Conservation (phyloP, 2,797 vertebrate species). For the Cetoscarus ocellatus region DNA sequence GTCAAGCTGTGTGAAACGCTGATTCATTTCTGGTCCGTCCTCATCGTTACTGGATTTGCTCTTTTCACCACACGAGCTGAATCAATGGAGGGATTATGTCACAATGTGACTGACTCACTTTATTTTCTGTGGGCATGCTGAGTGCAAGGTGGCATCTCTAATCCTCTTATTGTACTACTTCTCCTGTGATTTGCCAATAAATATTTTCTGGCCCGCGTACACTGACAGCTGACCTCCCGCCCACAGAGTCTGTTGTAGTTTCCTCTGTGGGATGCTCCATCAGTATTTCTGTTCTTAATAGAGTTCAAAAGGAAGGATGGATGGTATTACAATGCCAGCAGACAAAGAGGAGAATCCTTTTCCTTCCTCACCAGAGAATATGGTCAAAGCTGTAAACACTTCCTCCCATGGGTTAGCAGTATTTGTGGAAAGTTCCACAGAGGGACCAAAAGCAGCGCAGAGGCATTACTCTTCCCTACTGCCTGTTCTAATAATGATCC, state of each 20-base stretch:
- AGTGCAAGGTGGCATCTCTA: slow-evolving; percentile 51
- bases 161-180: slow-evolving; percentile 57
- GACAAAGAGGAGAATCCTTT: slow-evolving; percentile 49
- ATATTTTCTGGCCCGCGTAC: slow-evolving; percentile 27
- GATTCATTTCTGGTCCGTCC: slow-evolving; percentile 41
- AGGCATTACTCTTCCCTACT: slow-evolving; percentile 19
- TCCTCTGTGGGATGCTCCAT: slow-evolving; percentile 29
- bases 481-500: slow-evolving; percentile 1
- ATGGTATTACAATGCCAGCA: slow-evolving; percentile 40
- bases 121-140: slow-evolving; percentile 51
- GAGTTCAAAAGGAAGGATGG: slow-evolving; percentile 50
- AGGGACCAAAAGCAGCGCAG: neutral
- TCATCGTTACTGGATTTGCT: slow-evolving; percentile 48
- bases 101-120: slow-evolving; percentile 49
- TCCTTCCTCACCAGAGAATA: slow-evolving; percentile 11
- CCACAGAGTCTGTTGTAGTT: slow-evolving; percentile 23
- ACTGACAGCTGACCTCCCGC: slow-evolving; percentile 44
- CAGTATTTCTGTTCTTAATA: slow-evolving; percentile 47
- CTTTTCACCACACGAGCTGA: slow-evolving; percentile 44
- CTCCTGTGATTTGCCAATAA: slow-evolving; percentile 41
- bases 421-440: slow-evolving; percentile 57
- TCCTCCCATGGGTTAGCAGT: slow-evolving; percentile 39
- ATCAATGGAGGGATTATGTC: slow-evolving; percentile 61
- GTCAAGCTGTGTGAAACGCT: slow-evolving; percentile 28
- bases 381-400: slow-evolving; percentile 35